Percentiles rank a stretch among this genome's conserved stretches.
These are phyloP conservation scores for Ophion ventricosus DNA, from an alignment of 2,888 invertebrate genomes.

Conservation along the genomic window DNA sequence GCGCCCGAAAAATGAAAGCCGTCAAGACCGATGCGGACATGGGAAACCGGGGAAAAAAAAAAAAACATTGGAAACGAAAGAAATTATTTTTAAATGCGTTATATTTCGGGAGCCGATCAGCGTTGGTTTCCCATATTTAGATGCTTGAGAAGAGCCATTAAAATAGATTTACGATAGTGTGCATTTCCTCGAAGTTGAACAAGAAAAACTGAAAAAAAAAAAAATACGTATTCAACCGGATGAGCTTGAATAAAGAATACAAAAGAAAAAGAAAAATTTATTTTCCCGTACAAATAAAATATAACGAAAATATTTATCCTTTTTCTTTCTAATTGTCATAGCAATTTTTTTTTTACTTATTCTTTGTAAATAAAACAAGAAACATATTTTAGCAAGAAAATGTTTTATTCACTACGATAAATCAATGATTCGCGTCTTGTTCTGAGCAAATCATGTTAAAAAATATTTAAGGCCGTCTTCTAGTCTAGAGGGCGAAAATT, in stretches of 20 bases:
- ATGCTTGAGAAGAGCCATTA: background rate
- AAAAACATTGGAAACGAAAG: conserved; percentile 3
- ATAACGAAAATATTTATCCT: too few relatives aligned
- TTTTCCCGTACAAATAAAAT: background rate
- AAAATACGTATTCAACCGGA: too few relatives aligned
- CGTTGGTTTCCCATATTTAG: conserved; percentile 35
- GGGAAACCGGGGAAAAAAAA: conserved; percentile 1
- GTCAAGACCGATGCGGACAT: background rate
- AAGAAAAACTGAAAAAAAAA: background rate
- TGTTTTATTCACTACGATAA: too few relatives aligned
- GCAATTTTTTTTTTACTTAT: too few relatives aligned
- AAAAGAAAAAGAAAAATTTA: background rate
- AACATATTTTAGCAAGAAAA: too few relatives aligned
- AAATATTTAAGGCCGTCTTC: too few relatives aligned
- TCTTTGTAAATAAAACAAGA: too few relatives aligned
- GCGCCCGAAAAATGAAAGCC: background rate
- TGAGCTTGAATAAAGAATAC: background rate
- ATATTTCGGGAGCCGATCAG: conserved; percentile 10
- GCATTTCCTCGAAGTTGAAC: conserved; percentile 1
- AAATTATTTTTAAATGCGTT: conserved; percentile 51
- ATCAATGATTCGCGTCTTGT: too few relatives aligned
- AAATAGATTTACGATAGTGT: conserved; percentile 21
- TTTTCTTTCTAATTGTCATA: too few relatives aligned
- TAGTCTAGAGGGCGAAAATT: too few relatives aligned
- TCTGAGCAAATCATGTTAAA: too few relatives aligned